Evolutionary conservation across 1,140 invertebrate species (phyloP), one percentile per base, ranked within the genome.

Genomic region (Drosophila kepulauana): DNA sequence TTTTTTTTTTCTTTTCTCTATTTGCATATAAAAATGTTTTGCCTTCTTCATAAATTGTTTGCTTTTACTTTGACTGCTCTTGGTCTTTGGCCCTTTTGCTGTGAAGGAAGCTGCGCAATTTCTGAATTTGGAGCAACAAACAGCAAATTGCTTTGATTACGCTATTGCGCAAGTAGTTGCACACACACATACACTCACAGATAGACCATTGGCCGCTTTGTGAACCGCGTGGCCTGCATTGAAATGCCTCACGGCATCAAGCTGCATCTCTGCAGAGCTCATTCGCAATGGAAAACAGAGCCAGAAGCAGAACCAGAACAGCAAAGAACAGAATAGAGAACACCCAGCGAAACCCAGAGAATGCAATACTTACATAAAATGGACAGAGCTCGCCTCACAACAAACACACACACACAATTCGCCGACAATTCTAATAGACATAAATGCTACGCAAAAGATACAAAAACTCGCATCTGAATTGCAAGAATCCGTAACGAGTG

Each of bases 261-360:
- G 20, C 57, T 58, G 61, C 75, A 78, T 84, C 68, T 84, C 62
- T 85, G 81, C 81, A 85, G 48, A 78, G 58, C 65, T 67, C 81
- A 85, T 81, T 80, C 62, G 57, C 59, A 74, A 73, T 85, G 74
- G 57, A 78, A 80, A 77, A 72, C 78, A 85, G 57, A 82, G 73
- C 67, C 61, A 65, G 63, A 81, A 25, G 56, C 81, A 78, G 49
- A 25, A 25, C 20, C 20, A 25, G 20, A 25, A 25, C 30, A 38
- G 35, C 6, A 38, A 7, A 11, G 51, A 75, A 43, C 35, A 54
- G 38, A 56, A 35, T 28, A 16, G 33, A 33, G 73, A 49, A 16
- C 41, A 25, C 67, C 33, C 56, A 49, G 38, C 35, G 28, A 63
- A 30, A 69, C 28, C 15, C 56, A 49, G 33, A 43, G 28, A 63